Evolutionary conservation across 2,797 vertebrate genomes (phyloP).

Genomic region (Kryptopterus vitreolus): DNA sequence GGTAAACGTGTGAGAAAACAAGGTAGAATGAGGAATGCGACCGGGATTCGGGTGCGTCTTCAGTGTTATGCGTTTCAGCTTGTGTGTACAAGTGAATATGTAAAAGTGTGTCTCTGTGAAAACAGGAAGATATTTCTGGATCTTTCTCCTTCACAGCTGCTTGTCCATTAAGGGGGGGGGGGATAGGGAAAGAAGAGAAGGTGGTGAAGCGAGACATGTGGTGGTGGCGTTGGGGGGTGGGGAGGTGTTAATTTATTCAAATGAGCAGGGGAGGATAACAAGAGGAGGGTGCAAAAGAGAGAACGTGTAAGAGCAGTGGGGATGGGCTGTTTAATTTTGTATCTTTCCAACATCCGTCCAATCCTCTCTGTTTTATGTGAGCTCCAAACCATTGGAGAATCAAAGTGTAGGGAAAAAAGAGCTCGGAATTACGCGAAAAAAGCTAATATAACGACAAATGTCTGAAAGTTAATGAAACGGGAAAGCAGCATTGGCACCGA

Average conservation of each 20-base stretch:
- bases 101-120: conserved; percentile 53
- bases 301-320: conserved; percentile 53
- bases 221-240: conserved; percentile 65
- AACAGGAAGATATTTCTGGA: conserved; percentile 55
- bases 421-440: not conserved
- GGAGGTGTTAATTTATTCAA: conserved; percentile 82
- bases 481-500: not conserved
- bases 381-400: conserved; percentile 34
- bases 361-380: conserved; percentile 32
- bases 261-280: conserved; percentile 74
- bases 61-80: conserved; percentile 35
- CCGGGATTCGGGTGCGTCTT: conserved; percentile 22
- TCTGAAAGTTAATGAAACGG: not conserved
- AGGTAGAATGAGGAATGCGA: conserved; percentile 50
- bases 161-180: conserved; percentile 43
- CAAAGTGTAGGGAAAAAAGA: conserved; percentile 15
- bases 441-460: conserved; percentile 5
- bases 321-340: conserved; percentile 62
- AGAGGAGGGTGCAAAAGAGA: conserved; percentile 61
- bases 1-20: conserved; percentile 20
- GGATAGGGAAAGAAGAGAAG: conserved; percentile 44
- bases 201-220: conserved; percentile 65
- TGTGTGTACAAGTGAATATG: conserved; percentile 29
- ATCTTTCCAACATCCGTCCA: conserved; percentile 60
- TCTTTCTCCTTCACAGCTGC: conserved; percentile 50